Evolutionary conservation across 2,888 invertebrate species (phyloP), one percentile per base, ranked within the genome.

Genomic region (Tortricodes alternella): DNA sequence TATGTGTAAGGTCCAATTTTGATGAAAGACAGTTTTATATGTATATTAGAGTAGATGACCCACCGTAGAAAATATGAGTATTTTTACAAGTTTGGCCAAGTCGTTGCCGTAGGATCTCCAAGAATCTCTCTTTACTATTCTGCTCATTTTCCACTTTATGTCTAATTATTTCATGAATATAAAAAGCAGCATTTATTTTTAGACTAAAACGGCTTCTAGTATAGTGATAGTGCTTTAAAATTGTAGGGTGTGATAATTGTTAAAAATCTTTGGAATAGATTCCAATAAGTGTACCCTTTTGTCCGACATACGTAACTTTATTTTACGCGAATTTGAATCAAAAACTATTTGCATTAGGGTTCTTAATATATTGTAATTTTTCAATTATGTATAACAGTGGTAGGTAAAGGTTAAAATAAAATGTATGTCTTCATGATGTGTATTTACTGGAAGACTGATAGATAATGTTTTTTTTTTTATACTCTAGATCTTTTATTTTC

Each of bases 61-160:
- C 53, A 55, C 53, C 53, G 34, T 55, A 55, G 53, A 11, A 48
- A n/a, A 24, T 23, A 46, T 21, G 9, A 15, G 32, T 34, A 18
- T 11, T 15, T n/a, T 34, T 11, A 6, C 18, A 38, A 23, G 24
- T 13, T 16, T n/a, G 18, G 5, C 29, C 18, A 27, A 13, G n/a
- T 46, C 13, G 32, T 34, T 37, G 24, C 19, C 19, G n/a, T n/a
- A n/a, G n/a, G n/a, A n/a, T 48, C 21, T 35, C 19, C 24, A 16
- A 18, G 21, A 38, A 21, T 32, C 16, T 37, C 3, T 21, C 8
- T 11, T 29, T 9, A n/a, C 3, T 29, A 29, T 11, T 29, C 9
- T n/a, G 29, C 29, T 29, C 5, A 21, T 21, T 4, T 21, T 21
- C 21, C 2, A 5, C 5, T 21, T 21, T 21, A 3, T 11, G 9